Percentiles rank a stretch among this genome's conserved stretches.
Conservation (phyloP, 1,140 invertebrate genomes). For the Lepidotrigona ventralis region DNA sequence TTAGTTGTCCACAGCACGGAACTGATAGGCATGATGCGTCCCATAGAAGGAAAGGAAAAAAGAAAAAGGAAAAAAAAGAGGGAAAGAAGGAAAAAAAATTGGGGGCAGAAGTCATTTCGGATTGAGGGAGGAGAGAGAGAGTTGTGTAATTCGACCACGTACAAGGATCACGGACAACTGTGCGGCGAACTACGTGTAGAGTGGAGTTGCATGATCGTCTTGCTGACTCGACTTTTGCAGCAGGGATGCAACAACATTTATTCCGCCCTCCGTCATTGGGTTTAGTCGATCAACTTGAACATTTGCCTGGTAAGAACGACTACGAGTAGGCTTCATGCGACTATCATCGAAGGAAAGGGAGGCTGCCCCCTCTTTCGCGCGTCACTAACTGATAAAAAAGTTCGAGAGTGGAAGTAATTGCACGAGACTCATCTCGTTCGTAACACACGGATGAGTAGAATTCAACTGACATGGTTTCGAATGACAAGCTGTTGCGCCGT, state of each 20-base stretch:
- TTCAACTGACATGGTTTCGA: too few species aligned
- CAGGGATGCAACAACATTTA: conserved; percentile 56
- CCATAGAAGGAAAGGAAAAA: too few species aligned
- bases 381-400: too few species aligned
- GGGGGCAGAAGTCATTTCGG: too few species aligned
- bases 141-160: conserved; percentile 37
- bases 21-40: neutral
- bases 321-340: conserved; percentile 46
- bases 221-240: conserved; percentile 46
- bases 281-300: conserved; percentile 47
- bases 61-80: neutral
- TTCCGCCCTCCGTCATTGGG: conserved; percentile 17
- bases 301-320: conserved; percentile 24
- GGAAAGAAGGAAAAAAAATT: too few species aligned
- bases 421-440: too few species aligned
- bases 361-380: too few species aligned
- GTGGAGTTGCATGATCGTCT: conserved; percentile 54
- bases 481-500: neutral
- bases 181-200: conserved; percentile 37
- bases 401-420: too few species aligned
- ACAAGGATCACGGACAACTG: conserved; percentile 18
- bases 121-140: neutral
- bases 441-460: too few species aligned
- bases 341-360: too few species aligned
- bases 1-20: neutral